A percentile compares a stretch with the other conserved stretches of the same genome.
Evolutionary conservation across 2,888 invertebrate species (phyloP).

Genomic region (Campopleginae sp.): DNA sequence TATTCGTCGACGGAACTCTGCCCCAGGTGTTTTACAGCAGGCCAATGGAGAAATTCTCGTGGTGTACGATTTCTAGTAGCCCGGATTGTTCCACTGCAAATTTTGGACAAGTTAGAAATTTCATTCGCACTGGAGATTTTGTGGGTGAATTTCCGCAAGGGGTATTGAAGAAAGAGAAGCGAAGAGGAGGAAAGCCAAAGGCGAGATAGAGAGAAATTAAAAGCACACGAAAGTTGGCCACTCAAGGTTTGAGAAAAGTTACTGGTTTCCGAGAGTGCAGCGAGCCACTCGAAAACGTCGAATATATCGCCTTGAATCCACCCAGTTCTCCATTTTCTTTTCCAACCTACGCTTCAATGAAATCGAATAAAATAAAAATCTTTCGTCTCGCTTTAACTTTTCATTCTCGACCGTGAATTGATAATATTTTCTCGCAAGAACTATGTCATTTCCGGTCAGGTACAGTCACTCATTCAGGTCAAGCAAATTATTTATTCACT

Average conservation of each 20-base stretch:
- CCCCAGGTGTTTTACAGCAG: conserved; percentile 11
- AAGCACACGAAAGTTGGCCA: conserved; percentile 41
- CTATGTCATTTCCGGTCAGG: not conserved
- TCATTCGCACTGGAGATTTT: conserved; percentile 43
- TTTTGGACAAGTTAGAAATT: conserved; percentile 57
- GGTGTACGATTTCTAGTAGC: conserved; percentile 40
- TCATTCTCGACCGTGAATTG: not conserved
- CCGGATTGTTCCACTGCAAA: conserved; percentile 39
- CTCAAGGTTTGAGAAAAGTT: conserved; percentile 60
- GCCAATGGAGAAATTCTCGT: conserved; percentile 51
- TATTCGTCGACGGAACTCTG: conserved; percentile 8
- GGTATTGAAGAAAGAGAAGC: conserved; percentile 42
- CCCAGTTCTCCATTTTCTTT: conserved; percentile 20
- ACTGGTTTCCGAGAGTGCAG: conserved; percentile 57
- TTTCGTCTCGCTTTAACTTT: not conserved
- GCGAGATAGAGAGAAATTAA: conserved; percentile 28
- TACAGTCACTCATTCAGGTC: not conserved
- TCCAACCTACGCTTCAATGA: not conserved
- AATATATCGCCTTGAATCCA: conserved; percentile 47
- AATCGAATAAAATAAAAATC: conserved; percentile 12
- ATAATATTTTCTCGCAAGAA: not conserved
- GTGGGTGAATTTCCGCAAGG: conserved; percentile 49
- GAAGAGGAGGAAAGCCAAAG: conserved; percentile 33
- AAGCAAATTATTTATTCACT: not conserved
- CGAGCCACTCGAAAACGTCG: conserved; percentile 49